Conservation (phyloP, 2,888 invertebrate species). For the Nesidiocoris tenuis region DNA sequence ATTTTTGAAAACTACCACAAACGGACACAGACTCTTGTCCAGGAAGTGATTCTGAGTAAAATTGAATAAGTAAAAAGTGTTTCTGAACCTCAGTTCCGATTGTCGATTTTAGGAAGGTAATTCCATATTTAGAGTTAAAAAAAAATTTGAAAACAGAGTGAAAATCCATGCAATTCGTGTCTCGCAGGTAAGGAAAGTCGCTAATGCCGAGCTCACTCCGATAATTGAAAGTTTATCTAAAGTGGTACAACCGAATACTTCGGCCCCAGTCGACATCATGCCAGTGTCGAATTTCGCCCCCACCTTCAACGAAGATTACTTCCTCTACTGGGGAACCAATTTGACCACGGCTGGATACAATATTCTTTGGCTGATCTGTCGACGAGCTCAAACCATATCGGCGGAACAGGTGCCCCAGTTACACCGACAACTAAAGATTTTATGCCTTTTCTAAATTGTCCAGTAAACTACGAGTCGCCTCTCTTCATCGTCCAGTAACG, state of each 20-base stretch:
- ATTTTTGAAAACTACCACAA: too few species aligned
- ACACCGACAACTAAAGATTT: too few species aligned
- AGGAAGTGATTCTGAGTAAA: too few species aligned
- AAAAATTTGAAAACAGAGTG: too few species aligned
- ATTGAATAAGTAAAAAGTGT: too few species aligned
- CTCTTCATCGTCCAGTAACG: too few species aligned
- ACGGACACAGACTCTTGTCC: too few species aligned
- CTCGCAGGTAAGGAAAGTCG: slow-evolving; percentile 5
- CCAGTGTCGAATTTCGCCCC: slow-evolving; percentile 24
- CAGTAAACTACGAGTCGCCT: too few species aligned
- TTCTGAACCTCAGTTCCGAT: too few species aligned
- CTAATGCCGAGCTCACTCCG: neutral
- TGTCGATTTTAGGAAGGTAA: too few species aligned
- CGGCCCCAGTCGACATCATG: slow-evolving; percentile 8
- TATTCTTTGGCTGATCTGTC: slow-evolving; percentile 21
- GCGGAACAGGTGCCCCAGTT: slow-evolving; percentile 13
- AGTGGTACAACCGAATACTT: slow-evolving; percentile 15
- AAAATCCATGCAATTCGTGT: neutral
- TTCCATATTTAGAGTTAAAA: too few species aligned
- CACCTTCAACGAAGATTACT: slow-evolving; percentile 20
- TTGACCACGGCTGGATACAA: neutral
- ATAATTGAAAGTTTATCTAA: neutral
- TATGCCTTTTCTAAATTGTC: too few species aligned
- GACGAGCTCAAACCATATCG: slow-evolving; percentile 11
- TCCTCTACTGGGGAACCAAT: slow-evolving; percentile 24